Base-by-base conservation (phyloP, 1,140 invertebrate genomes). In the Argopecten irradians region DNA sequence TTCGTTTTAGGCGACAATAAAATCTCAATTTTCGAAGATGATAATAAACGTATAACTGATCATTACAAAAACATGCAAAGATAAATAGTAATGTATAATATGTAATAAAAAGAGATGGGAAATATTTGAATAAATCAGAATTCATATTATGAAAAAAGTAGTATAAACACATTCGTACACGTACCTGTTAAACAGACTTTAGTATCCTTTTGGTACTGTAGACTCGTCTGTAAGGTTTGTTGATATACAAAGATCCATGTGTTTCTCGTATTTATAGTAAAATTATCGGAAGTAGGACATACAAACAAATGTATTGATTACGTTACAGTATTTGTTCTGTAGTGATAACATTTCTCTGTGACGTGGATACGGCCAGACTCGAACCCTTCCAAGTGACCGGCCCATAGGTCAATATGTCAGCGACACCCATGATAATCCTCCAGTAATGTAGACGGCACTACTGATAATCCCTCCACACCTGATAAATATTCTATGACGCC, bases 261-360 rank as follows among this genome's bases (percentile, higher is more conserved):
- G 55, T 28, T 71, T n/a, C 55, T 71, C 1, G 55, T 71, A 71
- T 71, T 71, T 71, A 71, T 71, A 71, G 55, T 71, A 71, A 71
- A 71, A 71, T 71, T 71, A 71, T 71, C 55, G 55, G 55, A 71
- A 71, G 55, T 28, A 71, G 1, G 28, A 8, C 22, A 28, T n/a
- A 71, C n/a, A 71, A 71, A 71, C 55, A 71, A 71, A 2, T 46
- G 43, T 11, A 19, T 46, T 46, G 2, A 46, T 46, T 46, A 46
- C 43, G n/a, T n/a, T 28, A 71, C 55, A 71, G 28, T 71, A 28
- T 71, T 71, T 71, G 55, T 71, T n/a, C 16, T 71, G 55, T 28
- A 71, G 13, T 28, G 55, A 71, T 71, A 71, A 71, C 22, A 71
- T 71, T 71, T 71, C 55, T 71, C 5, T 71, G 5, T 22, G n/a